Conservation (phyloP, 64 coral and sea anemone species). For the Platygyra sinensis region DNA sequence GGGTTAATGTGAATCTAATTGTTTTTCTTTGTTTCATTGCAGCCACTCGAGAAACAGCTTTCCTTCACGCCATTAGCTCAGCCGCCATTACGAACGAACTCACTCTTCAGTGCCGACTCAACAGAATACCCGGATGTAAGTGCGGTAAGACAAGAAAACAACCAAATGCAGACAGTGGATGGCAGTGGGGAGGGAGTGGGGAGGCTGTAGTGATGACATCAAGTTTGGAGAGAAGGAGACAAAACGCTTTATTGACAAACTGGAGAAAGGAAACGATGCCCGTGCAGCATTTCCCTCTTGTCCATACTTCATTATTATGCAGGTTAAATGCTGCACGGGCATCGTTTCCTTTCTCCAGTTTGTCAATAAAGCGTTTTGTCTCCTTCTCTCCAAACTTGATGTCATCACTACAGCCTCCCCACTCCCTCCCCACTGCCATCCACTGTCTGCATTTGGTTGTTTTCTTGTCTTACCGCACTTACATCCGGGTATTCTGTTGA, state of each 20-base stretch:
- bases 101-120: slow-evolving; percentile 12
- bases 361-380: slow-evolving; percentile 58
- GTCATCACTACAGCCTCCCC: slow-evolving; percentile 69
- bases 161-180: neutral
- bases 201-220: slow-evolving; percentile 69
- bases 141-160: slow-evolving; percentile 44
- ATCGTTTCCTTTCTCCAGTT: slow-evolving; percentile 27
- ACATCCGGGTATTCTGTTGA: slow-evolving; percentile 35
- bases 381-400: slow-evolving; percentile 53
- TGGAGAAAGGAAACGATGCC: slow-evolving; percentile 33
- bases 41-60: slow-evolving; percentile 83
- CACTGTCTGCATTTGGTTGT: neutral
- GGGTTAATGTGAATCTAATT: neutral
- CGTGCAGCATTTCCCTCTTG: slow-evolving; percentile 45
- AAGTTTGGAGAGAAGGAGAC: slow-evolving; percentile 53
- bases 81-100: slow-evolving; percentile 65
- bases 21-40: neutral
- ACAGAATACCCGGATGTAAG: slow-evolving; percentile 36
- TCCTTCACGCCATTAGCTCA: slow-evolving; percentile 70
- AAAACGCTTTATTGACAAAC: slow-evolving; percentile 52
- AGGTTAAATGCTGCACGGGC: slow-evolving; percentile 42
- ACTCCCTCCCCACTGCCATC: slow-evolving; percentile 34
- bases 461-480: slow-evolving; percentile 34
- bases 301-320: slow-evolving; percentile 78
- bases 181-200: no score